phyloP scores from a whole-genome alignment of 2,113 vertebrate genomes.

The Sceloporus tristichus region DNA sequence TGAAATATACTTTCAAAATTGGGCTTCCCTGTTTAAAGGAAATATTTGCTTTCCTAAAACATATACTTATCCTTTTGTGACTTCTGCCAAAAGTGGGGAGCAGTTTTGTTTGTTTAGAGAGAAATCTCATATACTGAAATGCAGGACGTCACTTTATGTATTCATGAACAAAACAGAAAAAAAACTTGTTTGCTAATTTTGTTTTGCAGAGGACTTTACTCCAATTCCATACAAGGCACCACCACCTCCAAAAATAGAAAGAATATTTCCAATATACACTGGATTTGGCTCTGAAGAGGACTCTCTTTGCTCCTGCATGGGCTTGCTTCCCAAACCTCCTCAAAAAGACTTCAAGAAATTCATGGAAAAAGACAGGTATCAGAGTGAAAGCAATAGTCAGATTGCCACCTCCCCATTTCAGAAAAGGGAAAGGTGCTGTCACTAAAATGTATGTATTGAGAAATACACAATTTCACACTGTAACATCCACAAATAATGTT shows the following conservation, averaged over 20 bases:
- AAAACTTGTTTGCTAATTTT: slow-evolving; percentile 62
- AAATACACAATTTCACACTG: not conserved
- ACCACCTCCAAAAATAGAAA: slow-evolving; percentile 73
- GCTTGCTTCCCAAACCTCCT: slow-evolving; percentile 79
- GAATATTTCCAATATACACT: slow-evolving; percentile 86
- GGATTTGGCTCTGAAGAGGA: slow-evolving; percentile 96
- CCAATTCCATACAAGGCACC: slow-evolving; percentile 81
- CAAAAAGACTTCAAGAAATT: slow-evolving; percentile 84
- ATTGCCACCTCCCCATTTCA: fast-evolving
- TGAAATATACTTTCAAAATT: slow-evolving; percentile 54
- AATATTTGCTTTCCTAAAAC: slow-evolving; percentile 41
- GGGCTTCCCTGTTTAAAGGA: slow-evolving; percentile 39
- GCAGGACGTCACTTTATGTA: slow-evolving; percentile 67
- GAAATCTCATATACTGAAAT: slow-evolving; percentile 51
- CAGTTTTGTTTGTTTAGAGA: slow-evolving; percentile 7
- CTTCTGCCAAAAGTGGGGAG: slow-evolving; percentile 27
- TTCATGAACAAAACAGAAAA: slow-evolving; percentile 58
- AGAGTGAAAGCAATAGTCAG: slow-evolving; percentile 29
- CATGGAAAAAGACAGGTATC: slow-evolving; percentile 90
- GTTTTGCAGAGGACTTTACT: slow-evolving; percentile 86
- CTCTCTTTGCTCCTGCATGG: slow-evolving; percentile 85
- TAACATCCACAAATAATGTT: not conserved
- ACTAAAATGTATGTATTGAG: not conserved
- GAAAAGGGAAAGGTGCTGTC: fast-evolving
- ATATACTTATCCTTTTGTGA: slow-evolving; percentile 18